Evolutionary conservation across 2,888 invertebrate species (phyloP).

Genomic region (Onthophagus sagittarius): DNA sequence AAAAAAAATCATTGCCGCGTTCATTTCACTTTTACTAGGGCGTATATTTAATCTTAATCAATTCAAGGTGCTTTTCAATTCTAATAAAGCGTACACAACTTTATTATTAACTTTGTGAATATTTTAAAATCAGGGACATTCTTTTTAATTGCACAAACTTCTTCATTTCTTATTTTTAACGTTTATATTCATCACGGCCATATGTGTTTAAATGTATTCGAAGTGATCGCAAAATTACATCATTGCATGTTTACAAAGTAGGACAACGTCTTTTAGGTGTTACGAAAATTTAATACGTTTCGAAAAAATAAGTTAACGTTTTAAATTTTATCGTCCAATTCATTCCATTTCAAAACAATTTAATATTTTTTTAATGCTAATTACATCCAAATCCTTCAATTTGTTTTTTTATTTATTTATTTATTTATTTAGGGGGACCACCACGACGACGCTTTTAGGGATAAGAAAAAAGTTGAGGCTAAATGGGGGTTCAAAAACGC

Average conservation of each 20-base stretch:
- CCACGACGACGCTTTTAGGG: constrained; percentile 45
- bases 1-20: background rate
- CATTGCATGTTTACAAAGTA: background rate
- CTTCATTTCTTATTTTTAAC: background rate
- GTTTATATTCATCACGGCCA: background rate
- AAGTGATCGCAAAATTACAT: background rate
- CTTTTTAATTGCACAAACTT: too few relatives aligned
- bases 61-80: background rate
- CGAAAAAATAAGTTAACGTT: background rate
- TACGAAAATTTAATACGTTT: background rate
- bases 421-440: constrained; percentile 18
- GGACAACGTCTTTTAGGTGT: background rate
- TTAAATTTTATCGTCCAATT: background rate
- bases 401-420: background rate
- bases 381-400: background rate
- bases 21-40: background rate
- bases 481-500: constrained; percentile 76
- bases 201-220: background rate
- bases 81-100: background rate
- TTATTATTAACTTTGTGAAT: too few relatives aligned
- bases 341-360: background rate
- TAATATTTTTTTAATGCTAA: background rate
- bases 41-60: background rate
- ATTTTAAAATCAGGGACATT: too few relatives aligned
- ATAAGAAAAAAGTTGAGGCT: constrained; percentile 69